Percentiles rank a stretch among this genome's conserved stretches.
Conservation (phyloP, 2,113 vertebrate genomes). For the Chaetops frenatus region DNA sequence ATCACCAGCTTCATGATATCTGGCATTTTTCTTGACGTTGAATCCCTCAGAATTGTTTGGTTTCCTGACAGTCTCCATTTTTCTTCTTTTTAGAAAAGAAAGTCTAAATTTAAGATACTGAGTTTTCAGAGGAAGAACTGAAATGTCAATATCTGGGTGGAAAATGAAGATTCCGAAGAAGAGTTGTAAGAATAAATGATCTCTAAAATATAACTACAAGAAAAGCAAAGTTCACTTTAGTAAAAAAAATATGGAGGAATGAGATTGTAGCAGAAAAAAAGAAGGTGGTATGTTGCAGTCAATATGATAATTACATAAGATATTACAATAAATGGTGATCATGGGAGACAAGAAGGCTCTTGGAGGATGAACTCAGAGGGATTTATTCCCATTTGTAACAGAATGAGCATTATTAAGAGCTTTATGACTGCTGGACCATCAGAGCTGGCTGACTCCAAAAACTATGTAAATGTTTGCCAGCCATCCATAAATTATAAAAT, state of each 20-base stretch:
- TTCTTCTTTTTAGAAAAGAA: neutral
- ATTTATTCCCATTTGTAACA: neutral
- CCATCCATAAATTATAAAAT: neutral
- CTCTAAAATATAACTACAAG: neutral
- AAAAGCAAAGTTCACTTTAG: neutral
- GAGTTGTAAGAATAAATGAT: neutral
- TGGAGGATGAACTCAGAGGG: neutral
- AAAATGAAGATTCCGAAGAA: neutral
- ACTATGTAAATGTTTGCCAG: neutral
- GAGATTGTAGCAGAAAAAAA: neutral
- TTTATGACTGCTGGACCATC: neutral
- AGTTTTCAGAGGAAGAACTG: neutral
- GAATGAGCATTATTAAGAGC: neutral
- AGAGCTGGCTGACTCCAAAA: neutral
- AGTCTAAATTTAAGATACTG: neutral
- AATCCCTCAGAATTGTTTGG: neutral
- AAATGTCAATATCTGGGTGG: neutral
- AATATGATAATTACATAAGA: neutral
- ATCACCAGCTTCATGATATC: constrained; percentile 5
- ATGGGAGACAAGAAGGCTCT: neutral
- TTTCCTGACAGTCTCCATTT: constrained; percentile 1
- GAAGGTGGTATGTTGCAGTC: neutral
- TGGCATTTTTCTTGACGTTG: constrained; percentile 27
- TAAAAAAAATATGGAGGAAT: neutral
- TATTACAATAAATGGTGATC: neutral